Conservation (phyloP, 2,113 vertebrate genomes). For the Motacilla alba region DNA sequence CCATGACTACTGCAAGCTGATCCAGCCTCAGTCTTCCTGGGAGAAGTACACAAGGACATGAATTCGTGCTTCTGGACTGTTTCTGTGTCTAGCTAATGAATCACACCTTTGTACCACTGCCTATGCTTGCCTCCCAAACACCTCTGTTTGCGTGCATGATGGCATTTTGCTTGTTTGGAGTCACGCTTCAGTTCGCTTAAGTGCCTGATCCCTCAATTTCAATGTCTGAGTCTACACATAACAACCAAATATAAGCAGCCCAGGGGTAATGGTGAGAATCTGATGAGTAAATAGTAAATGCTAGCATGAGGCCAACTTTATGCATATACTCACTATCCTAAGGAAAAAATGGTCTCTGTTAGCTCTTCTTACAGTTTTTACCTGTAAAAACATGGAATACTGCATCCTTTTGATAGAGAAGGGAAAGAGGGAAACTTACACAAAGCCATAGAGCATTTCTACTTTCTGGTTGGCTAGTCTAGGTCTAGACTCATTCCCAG, state of each 20-base stretch:
- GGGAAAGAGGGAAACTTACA: not conserved
- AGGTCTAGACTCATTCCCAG: not conserved
- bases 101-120: not conserved
- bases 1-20: fast-evolving
- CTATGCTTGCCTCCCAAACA: not conserved
- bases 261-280: not conserved
- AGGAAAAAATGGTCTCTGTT: not conserved
- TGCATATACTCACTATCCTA: not conserved
- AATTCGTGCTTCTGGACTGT: not conserved
- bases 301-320: not conserved
- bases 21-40: not conserved
- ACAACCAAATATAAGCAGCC: not conserved
- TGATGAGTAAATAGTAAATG: not conserved
- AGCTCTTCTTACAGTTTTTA: not conserved
- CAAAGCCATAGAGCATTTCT: not conserved
- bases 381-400: not conserved
- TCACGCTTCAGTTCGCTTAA: not conserved
- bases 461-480: not conserved
- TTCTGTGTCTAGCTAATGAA: not conserved
- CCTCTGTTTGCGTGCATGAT: fast-evolving
- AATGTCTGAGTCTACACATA: not conserved
- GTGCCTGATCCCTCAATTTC: not conserved
- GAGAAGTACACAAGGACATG: not conserved
- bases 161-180: not conserved
- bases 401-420: not conserved